phyloP scores from a whole-genome alignment of 2,797 vertebrate genomes.

The Clarias laeviceps region DNA sequence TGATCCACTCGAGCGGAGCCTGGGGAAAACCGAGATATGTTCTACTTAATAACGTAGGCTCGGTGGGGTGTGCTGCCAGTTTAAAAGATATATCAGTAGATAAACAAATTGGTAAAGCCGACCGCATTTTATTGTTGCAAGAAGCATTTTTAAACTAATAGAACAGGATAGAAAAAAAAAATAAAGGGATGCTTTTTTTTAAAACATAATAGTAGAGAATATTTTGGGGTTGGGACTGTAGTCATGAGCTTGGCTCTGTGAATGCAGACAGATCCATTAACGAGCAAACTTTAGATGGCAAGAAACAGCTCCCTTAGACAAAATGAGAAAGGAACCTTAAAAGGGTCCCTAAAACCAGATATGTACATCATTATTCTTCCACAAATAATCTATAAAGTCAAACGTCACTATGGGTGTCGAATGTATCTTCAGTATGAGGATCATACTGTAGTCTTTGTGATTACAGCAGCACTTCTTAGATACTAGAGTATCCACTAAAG shows the following conservation, averaged over 20 bases:
- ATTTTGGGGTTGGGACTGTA: background rate
- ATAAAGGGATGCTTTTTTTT: background rate
- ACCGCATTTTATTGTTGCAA: background rate
- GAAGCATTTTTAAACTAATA: background rate
- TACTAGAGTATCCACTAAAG: background rate
- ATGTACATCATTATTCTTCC: background rate
- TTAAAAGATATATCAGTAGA: background rate
- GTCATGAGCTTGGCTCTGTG: background rate
- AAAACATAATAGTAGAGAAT: background rate
- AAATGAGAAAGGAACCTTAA: background rate
- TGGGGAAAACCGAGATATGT: conserved; percentile 3
- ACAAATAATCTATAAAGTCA: background rate
- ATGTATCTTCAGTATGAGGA: background rate
- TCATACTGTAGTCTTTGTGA: background rate
- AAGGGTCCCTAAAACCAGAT: background rate
- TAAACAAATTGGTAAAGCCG: background rate
- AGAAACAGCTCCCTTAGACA: background rate
- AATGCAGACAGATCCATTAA: background rate
- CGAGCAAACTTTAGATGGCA: background rate
- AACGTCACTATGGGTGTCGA: background rate
- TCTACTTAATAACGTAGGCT: background rate
- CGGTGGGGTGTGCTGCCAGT: background rate
- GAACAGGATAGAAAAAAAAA: background rate
- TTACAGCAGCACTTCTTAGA: background rate
- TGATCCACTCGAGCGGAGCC: conserved; percentile 25